Base-by-base conservation (phyloP, 1,140 invertebrate genomes). In the Hirudo medicinalis region DNA sequence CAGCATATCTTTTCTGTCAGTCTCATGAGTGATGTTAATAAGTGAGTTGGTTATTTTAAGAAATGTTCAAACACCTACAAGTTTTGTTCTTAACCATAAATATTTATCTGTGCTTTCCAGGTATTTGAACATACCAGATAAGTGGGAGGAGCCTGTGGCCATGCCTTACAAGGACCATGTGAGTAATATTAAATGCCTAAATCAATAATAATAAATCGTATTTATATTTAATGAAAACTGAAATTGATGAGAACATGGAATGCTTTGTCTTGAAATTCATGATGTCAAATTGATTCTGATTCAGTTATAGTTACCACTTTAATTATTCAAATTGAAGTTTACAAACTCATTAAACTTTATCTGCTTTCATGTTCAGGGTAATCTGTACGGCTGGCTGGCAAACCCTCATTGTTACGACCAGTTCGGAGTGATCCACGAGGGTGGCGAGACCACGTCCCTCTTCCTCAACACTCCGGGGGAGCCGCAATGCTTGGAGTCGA, bases 21-120 rank as follows among this genome's bases (percentile, higher is more conserved):
- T 83, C 84, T 95, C 13, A 95, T 99, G 78, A 92, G 91, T 4
- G 94, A 99, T 81, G 96, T 97, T 83, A 90, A 93, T 73, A 95
- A 93, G 86, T 90, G 83, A 85, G 86, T 83, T 76, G 13, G 72
- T 54, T 70, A 43, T 22, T 25, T 20, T 63, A 32, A 63, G 11
- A 63, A 25, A 22, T n/a, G 1, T 63, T 13, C 1, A 11, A n/a
- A 4, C 9, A n/a, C 9, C 20, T 57, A 20, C 2, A 57, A 3
- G 5, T 57, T 57, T n/a, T 2, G 2, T 57, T 25, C 9, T n/a
- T 57, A n/a, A n/a, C 2, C 54, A 57, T n/a, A 3, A 3, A 9
- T 57, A 4, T 9, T 57, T n/a, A 57, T 57, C 25, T 57, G 20
- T 60, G 22, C 4, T n/a, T 63, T 63, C 13, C 71, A 91, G 90